These are phyloP conservation scores for Plumapathes pennacea DNA, from an alignment of 92 coral and sea anemone genomes.

Conservation along the genomic window DNA sequence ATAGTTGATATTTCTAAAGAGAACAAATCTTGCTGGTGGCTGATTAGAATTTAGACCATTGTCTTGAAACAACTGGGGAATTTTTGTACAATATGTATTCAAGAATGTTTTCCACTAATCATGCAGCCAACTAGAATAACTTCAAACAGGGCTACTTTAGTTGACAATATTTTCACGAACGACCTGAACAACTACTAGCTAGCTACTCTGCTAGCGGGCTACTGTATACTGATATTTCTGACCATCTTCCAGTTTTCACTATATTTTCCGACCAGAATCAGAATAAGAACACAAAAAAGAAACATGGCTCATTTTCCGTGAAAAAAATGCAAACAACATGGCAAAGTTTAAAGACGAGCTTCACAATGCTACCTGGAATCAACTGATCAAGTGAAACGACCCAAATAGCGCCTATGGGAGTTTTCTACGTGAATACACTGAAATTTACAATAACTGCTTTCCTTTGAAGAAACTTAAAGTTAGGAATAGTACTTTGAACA, in stretches of 20 bases:
- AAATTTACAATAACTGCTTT: no score
- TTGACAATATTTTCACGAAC: slow-evolving; percentile 6
- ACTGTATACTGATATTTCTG: slow-evolving; percentile 5
- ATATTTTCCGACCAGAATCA: background rate
- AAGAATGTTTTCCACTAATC: slow-evolving; percentile 8
- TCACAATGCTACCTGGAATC: no score
- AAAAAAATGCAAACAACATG: no score
- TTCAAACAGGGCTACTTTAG: slow-evolving; percentile 5
- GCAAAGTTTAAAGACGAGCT: no score
- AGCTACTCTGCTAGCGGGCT: slow-evolving; percentile 13
- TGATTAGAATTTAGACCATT: no score
- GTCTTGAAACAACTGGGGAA: slow-evolving; percentile 11
- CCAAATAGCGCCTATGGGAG: no score
- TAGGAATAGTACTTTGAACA: slow-evolving; percentile 12
- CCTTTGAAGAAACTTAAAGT: no score
- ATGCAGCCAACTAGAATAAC: slow-evolving; percentile 17
- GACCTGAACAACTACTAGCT: slow-evolving; percentile 1
- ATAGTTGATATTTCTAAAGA: slow-evolving; percentile 15
- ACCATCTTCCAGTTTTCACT: slow-evolving; percentile 1
- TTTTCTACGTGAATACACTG: no score
- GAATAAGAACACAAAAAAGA: background rate
- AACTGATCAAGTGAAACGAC: no score
- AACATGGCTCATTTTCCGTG: background rate
- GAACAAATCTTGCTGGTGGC: no score
- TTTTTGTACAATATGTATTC: slow-evolving; percentile 12